These are phyloP conservation scores for Drosophila setifemur DNA, from an alignment of 1,140 invertebrate genomes.

Conservation along the genomic window DNA sequence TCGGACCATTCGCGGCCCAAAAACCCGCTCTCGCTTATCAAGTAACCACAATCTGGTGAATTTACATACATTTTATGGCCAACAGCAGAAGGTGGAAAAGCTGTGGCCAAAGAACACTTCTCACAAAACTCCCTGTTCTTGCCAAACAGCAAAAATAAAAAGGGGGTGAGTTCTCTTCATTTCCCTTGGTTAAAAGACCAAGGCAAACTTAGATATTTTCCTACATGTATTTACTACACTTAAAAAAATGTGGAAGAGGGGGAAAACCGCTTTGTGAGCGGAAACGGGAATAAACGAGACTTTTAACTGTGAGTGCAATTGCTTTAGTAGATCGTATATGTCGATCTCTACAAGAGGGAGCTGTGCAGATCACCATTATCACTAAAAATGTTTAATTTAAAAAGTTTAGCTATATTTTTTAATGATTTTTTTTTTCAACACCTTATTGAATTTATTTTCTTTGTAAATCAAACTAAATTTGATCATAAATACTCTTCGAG, in stretches of 20 bases:
- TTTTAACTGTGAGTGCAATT: conserved; percentile 18
- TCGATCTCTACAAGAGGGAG: no score
- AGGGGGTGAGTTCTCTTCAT: not conserved
- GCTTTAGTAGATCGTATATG: not conserved
- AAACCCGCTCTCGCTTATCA: conserved; percentile 53
- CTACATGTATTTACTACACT: conserved; percentile 54
- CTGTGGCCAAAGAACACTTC: not conserved
- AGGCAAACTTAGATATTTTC: conserved; percentile 60
- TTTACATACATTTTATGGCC: conserved; percentile 69
- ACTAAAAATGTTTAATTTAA: no score
- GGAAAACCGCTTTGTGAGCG: conserved; percentile 33
- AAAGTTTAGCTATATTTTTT: no score
- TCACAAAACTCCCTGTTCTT: no score
- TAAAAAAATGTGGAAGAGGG: no score
- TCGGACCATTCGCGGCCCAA: conserved; percentile 17
- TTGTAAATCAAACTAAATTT: no score
- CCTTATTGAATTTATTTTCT: no score
- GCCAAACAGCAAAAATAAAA: no score
- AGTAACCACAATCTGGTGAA: conserved; percentile 55
- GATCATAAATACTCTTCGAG: no score
- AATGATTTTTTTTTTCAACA: no score
- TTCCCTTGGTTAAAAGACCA: conserved; percentile 4
- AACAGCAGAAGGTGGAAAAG: conserved; percentile 18
- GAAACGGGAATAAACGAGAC: conserved; percentile 51
- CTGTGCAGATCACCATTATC: no score